Base-by-base conservation (phyloP, 2,888 invertebrate species). In the Oscheius onirici region DNA sequence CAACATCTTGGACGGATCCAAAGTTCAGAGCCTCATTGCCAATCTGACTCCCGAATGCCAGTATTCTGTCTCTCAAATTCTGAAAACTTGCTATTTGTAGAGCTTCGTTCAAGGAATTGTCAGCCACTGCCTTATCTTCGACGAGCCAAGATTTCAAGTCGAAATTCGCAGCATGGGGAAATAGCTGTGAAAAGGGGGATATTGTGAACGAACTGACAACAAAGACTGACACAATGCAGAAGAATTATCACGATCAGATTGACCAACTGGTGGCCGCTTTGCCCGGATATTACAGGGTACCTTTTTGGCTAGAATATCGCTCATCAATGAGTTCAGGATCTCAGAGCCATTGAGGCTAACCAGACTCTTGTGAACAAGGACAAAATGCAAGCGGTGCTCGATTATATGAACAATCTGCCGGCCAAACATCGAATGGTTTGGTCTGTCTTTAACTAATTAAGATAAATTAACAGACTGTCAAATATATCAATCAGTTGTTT, bases 1-100 rank as follows among this genome's bases (percentile, higher is more conserved):
- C 8, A 43, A 40, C 24, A 28, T 58, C 41, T 22, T 58, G 10
- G 17, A 15, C 6, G 58, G 58, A 13, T 58, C 46, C 20, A 26
- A 24, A 6, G 28, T 63, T 26, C 20, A 24, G 49, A 28, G 13
- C 6, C 24, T 63, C n/a, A 22, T 63, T 20, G 20, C 63, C 15
- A 63, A 63, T 28, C 63, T 63, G 15, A 46, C 63, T 6, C 17
- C 28, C 34, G 46, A 46, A 13, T 63, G 63, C 49, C 44, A 60
- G 44, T 43, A 6, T 11, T 55, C 11, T 55, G 2, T 3, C 13
- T 46, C 20, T 10, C 15, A 5, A 15, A 26, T 15, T 26, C 13
- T 13, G 28, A 55, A 26, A 3, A 10, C 20, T 5, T 34, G 34
- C 8, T 8, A 8, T 6, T 26, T 24, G 28, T n/a, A 55, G 28